Evolutionary conservation across 2,797 vertebrate genomes (phyloP).

Genomic region (Oreonectes daqikongensis): DNA sequence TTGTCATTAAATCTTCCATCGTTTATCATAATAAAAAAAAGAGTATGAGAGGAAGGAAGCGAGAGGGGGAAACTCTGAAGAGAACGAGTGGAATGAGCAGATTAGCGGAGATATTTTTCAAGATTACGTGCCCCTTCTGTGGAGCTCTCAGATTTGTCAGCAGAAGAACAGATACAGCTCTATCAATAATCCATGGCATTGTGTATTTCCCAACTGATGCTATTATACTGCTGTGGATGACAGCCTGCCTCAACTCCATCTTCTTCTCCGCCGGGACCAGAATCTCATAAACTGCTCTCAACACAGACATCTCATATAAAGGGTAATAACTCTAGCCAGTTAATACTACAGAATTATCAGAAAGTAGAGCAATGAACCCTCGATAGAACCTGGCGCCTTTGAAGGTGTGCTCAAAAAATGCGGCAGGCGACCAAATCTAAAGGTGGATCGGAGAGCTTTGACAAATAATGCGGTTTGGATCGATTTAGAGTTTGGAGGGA

Average conservation of each 20-base stretch:
- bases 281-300: constrained; percentile 95
- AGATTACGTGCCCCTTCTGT: constrained; percentile 83
- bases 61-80: constrained; percentile 58
- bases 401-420: constrained; percentile 20
- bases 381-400: constrained; percentile 31
- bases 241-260: constrained; percentile 87
- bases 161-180: constrained; percentile 86
- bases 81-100: constrained; percentile 62
- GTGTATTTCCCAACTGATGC: constrained; percentile 89
- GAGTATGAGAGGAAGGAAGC: constrained; percentile 11
- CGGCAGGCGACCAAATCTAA: constrained; percentile 46
- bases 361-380: constrained; percentile 76
- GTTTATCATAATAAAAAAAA: constrained; percentile 68
- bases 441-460: constrained; percentile 51
- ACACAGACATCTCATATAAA: constrained; percentile 88
- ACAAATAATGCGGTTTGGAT: constrained; percentile 50
- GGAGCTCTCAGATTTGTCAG: constrained; percentile 87
- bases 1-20: constrained; percentile 67
- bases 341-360: constrained; percentile 83
- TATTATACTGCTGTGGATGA: constrained; percentile 88
- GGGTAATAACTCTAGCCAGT: constrained; percentile 89
- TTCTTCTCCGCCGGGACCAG: constrained; percentile 86
- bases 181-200: constrained; percentile 94
- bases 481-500: constrained; percentile 16
- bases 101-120: constrained; percentile 85